Base-by-base conservation (phyloP, 2,888 invertebrate genomes). In the Lasioglossum villosulum region DNA sequence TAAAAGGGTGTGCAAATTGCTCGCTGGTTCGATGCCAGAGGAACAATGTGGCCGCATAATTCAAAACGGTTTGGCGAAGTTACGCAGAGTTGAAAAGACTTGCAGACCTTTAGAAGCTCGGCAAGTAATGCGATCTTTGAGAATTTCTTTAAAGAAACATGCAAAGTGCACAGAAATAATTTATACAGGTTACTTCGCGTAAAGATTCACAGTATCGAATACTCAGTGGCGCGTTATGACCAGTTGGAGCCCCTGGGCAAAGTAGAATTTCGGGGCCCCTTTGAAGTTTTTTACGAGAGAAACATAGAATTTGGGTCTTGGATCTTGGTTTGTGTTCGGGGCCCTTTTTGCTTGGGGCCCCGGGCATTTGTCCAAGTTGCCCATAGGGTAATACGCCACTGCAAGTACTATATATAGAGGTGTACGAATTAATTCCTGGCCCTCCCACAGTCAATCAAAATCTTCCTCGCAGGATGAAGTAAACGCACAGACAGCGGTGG, bases 1-100 rank as follows among this genome's bases (percentile, higher is more conserved):
- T 84, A 86, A 82, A 63, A 63, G 66, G 75, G 79, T 27, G 81
- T 79, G 82, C 23, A 48, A 52, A 66, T 37, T 52, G n/a, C 3
- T 10, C 27, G 56, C 1, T 39, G 37, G 27, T 63, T 73, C 42
- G 75, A 75, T 59, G 45, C 42, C 75, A 56, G 56, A 68, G 71
- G 63, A 48, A 27, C 75, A 68, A 76, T n/a, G 19, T 23, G 23
- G 42, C 4, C 39, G 73, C 52, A 39, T 72, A 71, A 73, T 63
- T 30, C 56, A n/a, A n/a, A 56, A 56, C n/a, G 12, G n/a, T n/a
- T n/a, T n/a, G 3, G 12, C 59, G 27, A n/a, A 59, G 6, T 30
- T 14, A 0, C 6, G 16, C 16, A 6, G 2, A 0, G 30, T 12
- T 16, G 1, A 30, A 27, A 27, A 30, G 4, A 27, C 3, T n/a